Evolutionary conservation across 2,797 vertebrate species (phyloP), one percentile per base, ranked within the genome.

Genomic region (Betta splendens): DNA sequence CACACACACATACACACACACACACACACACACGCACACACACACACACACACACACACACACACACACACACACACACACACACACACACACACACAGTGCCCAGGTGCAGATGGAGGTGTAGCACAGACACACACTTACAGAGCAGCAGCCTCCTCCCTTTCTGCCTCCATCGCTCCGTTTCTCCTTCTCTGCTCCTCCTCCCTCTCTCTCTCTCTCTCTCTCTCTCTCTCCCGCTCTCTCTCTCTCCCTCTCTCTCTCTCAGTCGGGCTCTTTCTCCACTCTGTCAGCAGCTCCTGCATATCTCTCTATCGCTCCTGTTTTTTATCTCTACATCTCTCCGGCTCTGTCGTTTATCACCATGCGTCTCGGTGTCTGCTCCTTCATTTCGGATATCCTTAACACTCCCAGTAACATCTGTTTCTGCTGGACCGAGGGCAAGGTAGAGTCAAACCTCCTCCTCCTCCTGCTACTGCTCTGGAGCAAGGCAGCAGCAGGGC

Each of bases 371-470:
- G 90, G 90, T 64, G 84, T 92, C 64, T 87, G 84, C 52, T 88
- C 88, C 71, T 89, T 92, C 81, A 87, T 92, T 58, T 85, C 90
- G 77, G 90, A 92, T 79, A 90, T 92, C 78, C 89, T 92, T 65
- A 86, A 76, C 75, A 87, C 86, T 66, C 89, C 90, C 77, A 86
- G 79, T 63, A 91, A 87, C 84, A 80, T 92, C 86, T 92, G 90
- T 61, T 91, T 92, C 85, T 92, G 90, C 83, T 92, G 90, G 90
- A 76, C 76, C 32, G 88, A 92, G 52, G 88, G 72, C 69, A 90
- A 91, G 83, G 83, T 85, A 83, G 58, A 69, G 53, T 46, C 46
- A 51, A 45, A 46, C 33, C 52, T 56, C 47, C 29, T 55, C 39
- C 51, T 15, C 59, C 46, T 48, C 46, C 64, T 55, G 60, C 57